Evolutionary conservation across 2,113 vertebrate genomes (phyloP), one percentile per base, ranked within the genome.

Genomic region (Pelusios castaneus): DNA sequence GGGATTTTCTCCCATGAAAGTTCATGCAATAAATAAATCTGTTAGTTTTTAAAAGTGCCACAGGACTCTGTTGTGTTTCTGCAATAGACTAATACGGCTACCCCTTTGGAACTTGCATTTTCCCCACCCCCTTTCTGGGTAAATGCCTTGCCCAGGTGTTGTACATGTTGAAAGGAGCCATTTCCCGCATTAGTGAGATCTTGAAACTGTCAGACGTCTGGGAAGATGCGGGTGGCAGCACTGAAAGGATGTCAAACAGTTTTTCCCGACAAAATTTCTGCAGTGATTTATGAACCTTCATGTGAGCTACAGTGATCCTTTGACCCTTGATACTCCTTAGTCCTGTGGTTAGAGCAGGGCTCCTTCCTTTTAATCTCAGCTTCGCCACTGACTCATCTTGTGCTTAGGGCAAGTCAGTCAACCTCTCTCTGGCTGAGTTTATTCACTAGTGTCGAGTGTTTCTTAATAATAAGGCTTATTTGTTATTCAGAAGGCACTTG

Each of bases 81-180:
- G n/a, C n/a, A n/a, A n/a, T n/a, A n/a, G n/a, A n/a, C n/a, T n/a
- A n/a, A n/a, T n/a, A n/a, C n/a, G n/a, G n/a, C n/a, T n/a, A n/a
- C n/a, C n/a, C n/a, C n/a, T n/a, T n/a, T n/a, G n/a, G n/a, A n/a
- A n/a, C 38, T 8, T 27, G 55, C 13, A 45, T 81, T 41, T 93
- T 83, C 75, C 70, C 76, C 82, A 95, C 29, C 41, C 87, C 51
- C 34, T 58, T 81, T 92, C 83, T 54, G 67, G 8, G 94, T 91
- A 97, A 96, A 90, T 79, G 54, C 45, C 29, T 47, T 95, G 25
- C 54, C 81, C 10, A 7, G 80, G 83, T 52, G 73, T 24, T 51
- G 27, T 92, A 17, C 67, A 75, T 85, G 77, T 93, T 85, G 47
- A 80, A 94, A 27, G 83, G 82, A 91, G 89, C 89, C 95, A 92